Evolutionary conservation across 64 coral and sea anemone species (phyloP).

Genomic region (Anthopleura sola): DNA sequence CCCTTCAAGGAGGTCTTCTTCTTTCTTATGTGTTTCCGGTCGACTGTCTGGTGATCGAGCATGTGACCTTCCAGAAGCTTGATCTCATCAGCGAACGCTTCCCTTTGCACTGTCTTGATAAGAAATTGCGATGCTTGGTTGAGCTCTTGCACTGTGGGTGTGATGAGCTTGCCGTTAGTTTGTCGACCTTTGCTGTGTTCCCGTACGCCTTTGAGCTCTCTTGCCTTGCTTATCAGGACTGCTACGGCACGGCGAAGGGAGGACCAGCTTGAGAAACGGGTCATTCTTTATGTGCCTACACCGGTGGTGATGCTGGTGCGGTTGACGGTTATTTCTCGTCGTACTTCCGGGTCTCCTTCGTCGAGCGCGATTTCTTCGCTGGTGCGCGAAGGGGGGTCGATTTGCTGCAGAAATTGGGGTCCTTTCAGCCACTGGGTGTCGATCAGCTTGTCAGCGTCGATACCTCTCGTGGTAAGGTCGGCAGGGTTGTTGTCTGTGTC

Average conservation of each 20-base stretch:
- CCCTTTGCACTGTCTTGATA: slow-evolving; percentile 12
- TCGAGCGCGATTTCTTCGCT: background rate
- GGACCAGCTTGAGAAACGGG: slow-evolving; percentile 12
- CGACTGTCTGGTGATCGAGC: background rate
- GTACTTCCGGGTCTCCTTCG: background rate
- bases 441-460: slow-evolving; percentile 1
- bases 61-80: no score
- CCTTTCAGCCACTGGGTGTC: slow-evolving; percentile 17
- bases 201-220: slow-evolving; percentile 18
- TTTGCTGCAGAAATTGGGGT: slow-evolving; percentile 21
- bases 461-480: slow-evolving; percentile 23
- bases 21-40: background rate
- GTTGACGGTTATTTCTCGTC: background rate
- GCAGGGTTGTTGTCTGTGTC: slow-evolving; percentile 16
- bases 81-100: background rate
- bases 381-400: background rate
- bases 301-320: background rate
- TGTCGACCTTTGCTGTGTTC: background rate
- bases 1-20: background rate
- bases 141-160: background rate
- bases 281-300: background rate
- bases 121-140: background rate
- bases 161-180: background rate
- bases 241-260: slow-evolving; percentile 18
- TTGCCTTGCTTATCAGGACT: slow-evolving; percentile 8